Evolutionary conservation across 2,113 vertebrate species (phyloP).

Genomic region (Egretta garzetta): DNA sequence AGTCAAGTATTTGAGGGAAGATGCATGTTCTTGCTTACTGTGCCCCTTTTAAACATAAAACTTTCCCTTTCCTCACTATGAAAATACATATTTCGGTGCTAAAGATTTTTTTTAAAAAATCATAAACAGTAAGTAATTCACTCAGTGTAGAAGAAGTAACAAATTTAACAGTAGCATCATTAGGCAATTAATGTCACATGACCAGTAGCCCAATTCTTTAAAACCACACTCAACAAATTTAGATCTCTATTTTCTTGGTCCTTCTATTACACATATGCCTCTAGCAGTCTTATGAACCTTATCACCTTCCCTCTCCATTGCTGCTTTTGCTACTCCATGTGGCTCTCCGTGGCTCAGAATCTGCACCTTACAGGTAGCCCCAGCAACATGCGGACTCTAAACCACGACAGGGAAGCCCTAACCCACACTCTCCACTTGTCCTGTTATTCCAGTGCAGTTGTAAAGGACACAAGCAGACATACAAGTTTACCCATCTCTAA

Average conservation of each 20-base stretch:
- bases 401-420: background rate
- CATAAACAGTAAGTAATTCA: background rate
- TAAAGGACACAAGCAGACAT: background rate
- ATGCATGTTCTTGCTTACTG: background rate
- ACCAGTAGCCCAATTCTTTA: background rate
- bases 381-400: fast-evolving
- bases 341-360: background rate
- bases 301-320: background rate
- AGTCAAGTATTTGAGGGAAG: background rate
- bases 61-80: background rate
- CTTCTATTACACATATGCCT: background rate
- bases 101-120: background rate
- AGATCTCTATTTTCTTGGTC: background rate
- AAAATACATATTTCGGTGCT: background rate
- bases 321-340: background rate
- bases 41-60: background rate
- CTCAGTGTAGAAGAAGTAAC: background rate
- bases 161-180: background rate
- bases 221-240: background rate
- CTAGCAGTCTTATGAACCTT: background rate
- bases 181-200: background rate
- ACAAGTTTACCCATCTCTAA: background rate
- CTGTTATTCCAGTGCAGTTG: background rate
- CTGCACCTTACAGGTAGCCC: background rate
- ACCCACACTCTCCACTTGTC: fast-evolving